Base-by-base conservation (phyloP, 2,888 invertebrate species). In the Drosophila melanocephala region DNA sequence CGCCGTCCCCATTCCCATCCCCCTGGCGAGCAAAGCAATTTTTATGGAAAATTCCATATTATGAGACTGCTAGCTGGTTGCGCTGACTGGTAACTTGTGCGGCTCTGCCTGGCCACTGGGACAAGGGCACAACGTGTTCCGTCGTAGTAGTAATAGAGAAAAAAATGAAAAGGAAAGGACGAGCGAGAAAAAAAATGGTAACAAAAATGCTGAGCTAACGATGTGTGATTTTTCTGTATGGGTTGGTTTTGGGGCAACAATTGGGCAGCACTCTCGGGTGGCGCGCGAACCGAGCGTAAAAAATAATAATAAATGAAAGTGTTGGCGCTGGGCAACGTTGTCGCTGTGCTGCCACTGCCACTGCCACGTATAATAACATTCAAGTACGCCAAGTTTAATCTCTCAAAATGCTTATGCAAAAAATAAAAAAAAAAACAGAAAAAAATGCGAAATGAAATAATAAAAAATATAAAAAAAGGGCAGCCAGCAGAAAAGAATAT, bases 21-120 rank as follows among this genome's bases (percentile, higher is more conserved):
- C 55, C 35, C 59, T 80, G 68, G 76, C 88, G 80, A 86, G 90
- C 90, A 88, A 88, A 90, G 86, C 90, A 86, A 90, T 86, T 86
- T 86, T 86, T 86, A 90, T 86, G 88, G 88, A 88, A 87, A 90
- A 86, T 90, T 88, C 90, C 88, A 90, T 86, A 88, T 88, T 86
- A 86, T 86, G 86, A 83, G 83, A 81, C 88, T 83, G 64, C 28
- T 58, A 57, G 81, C 81, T 67, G 59, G 57, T 57, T 50, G 69
- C 56, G 52, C 77, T 64, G 79, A 70, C 77, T 44, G 44, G 16
- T 47, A 52, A 30, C 52, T 42, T 50, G 64, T 35, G 30, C 19
- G 30, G 52, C 52, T 30, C 28, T 28, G 55, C 39, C 39, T 56
- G 66, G 55, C 47, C 55, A 77, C 75, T 87, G 86, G 86, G 78